Evolutionary conservation across 1,140 invertebrate genomes (phyloP).

Genomic region (Portunus trituberculatus): DNA sequence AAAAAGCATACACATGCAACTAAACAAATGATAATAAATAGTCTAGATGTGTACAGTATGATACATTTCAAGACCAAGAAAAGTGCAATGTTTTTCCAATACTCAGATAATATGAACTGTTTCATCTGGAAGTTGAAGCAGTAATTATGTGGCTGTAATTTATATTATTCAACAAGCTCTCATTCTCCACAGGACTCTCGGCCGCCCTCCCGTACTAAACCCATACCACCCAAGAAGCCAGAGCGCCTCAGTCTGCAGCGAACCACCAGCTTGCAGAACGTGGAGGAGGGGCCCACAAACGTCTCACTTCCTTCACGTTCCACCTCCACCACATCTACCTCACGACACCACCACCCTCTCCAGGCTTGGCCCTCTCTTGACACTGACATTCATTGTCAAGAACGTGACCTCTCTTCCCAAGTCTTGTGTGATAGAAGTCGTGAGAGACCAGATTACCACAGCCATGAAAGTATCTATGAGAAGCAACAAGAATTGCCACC

Average conservation of each 20-base stretch:
- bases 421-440: slow-evolving; percentile 26
- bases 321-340: background rate
- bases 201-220: slow-evolving; percentile 79
- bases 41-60: too few species aligned
- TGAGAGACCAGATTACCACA: slow-evolving; percentile 40
- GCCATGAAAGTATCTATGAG: slow-evolving; percentile 55
- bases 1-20: too few species aligned
- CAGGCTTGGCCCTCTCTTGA: slow-evolving; percentile 70
- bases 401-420: slow-evolving; percentile 35
- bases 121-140: background rate
- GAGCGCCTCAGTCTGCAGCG: slow-evolving; percentile 89
- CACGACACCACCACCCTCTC: slow-evolving; percentile 33
- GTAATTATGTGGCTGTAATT: background rate
- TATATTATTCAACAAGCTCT: background rate
- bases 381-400: slow-evolving; percentile 28
- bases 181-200: slow-evolving; percentile 55
- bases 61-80: too few species aligned
- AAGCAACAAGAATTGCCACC: background rate
- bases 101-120: too few species aligned
- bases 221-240: slow-evolving; percentile 91
- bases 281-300: slow-evolving; percentile 81
- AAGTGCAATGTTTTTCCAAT: too few species aligned
- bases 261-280: slow-evolving; percentile 89
- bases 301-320: background rate
- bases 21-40: too few species aligned